Conservation (phyloP, 1,140 invertebrate species). For the Notospermus geniculatus region DNA sequence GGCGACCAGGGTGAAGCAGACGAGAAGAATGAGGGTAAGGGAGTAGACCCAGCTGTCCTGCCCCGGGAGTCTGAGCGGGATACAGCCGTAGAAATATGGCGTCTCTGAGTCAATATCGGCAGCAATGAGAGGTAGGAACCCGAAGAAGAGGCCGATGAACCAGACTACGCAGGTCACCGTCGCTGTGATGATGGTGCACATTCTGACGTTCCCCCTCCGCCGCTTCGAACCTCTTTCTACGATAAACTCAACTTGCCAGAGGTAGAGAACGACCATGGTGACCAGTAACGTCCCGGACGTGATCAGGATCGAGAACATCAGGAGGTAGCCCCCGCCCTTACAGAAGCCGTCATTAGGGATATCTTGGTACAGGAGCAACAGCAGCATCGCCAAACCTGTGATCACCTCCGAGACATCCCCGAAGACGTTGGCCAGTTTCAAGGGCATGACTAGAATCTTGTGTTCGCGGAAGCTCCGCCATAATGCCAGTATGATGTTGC, state of each 20-base stretch:
- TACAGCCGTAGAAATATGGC: not conserved
- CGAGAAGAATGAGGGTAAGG: not conserved
- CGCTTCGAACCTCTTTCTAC: not conserved
- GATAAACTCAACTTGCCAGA: not conserved
- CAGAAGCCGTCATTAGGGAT: not conserved
- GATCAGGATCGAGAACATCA: not conserved
- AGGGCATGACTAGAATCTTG: not conserved
- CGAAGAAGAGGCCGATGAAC: not conserved
- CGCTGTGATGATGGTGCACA: not conserved
- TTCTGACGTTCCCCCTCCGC: no score
- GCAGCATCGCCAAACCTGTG: not conserved
- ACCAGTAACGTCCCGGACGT: not conserved
- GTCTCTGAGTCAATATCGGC: not conserved
- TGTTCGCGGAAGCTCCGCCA: not conserved
- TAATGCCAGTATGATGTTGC: not conserved
- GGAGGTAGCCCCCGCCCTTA: not conserved
- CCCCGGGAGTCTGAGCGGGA: not conserved
- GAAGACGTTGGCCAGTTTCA: not conserved
- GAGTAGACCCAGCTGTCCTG: conserved; percentile 5
- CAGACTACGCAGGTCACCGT: not conserved
- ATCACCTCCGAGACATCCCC: not conserved
- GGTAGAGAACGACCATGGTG: not conserved
- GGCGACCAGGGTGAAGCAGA: no score
- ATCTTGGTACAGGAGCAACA: not conserved
- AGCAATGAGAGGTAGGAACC: not conserved